Conservation (phyloP, 2,797 vertebrate genomes). For the Gastrophryne carolinensis region DNA sequence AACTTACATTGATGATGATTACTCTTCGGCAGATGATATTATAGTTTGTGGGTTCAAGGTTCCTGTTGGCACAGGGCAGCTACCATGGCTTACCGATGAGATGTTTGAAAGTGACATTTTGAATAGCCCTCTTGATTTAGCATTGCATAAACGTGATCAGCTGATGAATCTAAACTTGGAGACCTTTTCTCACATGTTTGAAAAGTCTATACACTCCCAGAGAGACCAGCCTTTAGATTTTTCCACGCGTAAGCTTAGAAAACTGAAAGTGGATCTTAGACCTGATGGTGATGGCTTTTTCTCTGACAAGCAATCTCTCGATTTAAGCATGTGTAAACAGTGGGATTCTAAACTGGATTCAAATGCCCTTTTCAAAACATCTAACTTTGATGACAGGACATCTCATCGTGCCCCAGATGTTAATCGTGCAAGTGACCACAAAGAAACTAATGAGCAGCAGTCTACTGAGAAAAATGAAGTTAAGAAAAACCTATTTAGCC, state of each 20-base stretch:
- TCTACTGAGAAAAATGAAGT: conserved; percentile 73
- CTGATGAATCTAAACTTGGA: conserved; percentile 88
- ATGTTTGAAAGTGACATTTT: conserved; percentile 69
- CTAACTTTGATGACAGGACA: conserved; percentile 41
- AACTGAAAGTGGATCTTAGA: conserved; percentile 79
- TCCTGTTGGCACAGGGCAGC: conserved; percentile 82
- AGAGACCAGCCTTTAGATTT: conserved; percentile 80
- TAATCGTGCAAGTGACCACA: conserved; percentile 62
- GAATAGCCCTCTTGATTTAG: conserved; percentile 86
- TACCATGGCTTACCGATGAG: conserved; percentile 83
- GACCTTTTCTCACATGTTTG: conserved; percentile 86
- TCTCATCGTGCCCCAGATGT: conserved; percentile 63
- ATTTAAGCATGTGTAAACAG: conserved; percentile 73
- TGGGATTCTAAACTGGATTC: background rate
- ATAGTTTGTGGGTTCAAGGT: conserved; percentile 90
- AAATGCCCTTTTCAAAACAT: conserved; percentile 48
- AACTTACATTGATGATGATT: conserved; percentile 58
- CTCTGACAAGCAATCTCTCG: conserved; percentile 74
- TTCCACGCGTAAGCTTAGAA: conserved; percentile 81
- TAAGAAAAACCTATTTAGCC: conserved; percentile 73
- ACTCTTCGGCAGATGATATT: conserved; percentile 74
- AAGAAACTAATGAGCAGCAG: conserved; percentile 69
- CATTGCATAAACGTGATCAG: conserved; percentile 82
- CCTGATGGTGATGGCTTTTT: conserved; percentile 58
- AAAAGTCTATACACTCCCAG: conserved; percentile 80